Evolutionary conservation across 2,797 vertebrate genomes (phyloP).

Genomic region (Vultur gryphus): DNA sequence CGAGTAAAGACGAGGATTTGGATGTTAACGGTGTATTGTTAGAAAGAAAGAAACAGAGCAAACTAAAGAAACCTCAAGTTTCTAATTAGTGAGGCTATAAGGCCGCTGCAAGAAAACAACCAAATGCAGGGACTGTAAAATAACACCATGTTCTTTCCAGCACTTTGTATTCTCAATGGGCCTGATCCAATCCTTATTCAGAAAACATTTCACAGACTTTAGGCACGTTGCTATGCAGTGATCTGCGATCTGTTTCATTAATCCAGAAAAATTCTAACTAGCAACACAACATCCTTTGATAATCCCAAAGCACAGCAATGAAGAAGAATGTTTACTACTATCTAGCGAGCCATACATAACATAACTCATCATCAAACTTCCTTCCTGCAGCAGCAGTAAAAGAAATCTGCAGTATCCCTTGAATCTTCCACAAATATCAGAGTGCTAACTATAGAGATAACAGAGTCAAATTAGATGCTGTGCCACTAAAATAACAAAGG

Average conservation of each 20-base stretch:
- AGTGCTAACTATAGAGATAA: neutral
- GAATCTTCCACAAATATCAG: neutral
- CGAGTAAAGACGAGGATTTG: neutral
- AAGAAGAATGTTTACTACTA: slow-evolving; percentile 14
- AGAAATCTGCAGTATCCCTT: neutral
- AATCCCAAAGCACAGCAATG: slow-evolving; percentile 5
- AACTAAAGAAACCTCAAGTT: neutral
- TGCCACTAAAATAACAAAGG: neutral
- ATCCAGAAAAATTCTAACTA: slow-evolving; percentile 37
- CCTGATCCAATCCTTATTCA: slow-evolving; percentile 36
- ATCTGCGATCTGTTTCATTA: slow-evolving; percentile 45
- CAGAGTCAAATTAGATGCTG: neutral
- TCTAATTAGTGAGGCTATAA: slow-evolving; percentile 13
- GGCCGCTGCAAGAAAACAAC: neutral
- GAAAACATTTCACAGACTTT: slow-evolving; percentile 28
- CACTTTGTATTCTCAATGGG: slow-evolving; percentile 18
- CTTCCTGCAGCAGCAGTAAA: neutral
- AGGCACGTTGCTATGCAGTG: slow-evolving; percentile 23
- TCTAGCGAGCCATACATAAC: neutral
- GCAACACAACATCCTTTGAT: neutral
- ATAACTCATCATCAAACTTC: neutral
- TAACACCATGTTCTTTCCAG: neutral
- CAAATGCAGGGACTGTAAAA: neutral
- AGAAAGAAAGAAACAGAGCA: neutral
- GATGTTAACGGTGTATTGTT: neutral